Percentiles rank a stretch among this genome's conserved stretches.
Conservation (phyloP, 2,113 vertebrate genomes). For the Electrona antarctica region DNA sequence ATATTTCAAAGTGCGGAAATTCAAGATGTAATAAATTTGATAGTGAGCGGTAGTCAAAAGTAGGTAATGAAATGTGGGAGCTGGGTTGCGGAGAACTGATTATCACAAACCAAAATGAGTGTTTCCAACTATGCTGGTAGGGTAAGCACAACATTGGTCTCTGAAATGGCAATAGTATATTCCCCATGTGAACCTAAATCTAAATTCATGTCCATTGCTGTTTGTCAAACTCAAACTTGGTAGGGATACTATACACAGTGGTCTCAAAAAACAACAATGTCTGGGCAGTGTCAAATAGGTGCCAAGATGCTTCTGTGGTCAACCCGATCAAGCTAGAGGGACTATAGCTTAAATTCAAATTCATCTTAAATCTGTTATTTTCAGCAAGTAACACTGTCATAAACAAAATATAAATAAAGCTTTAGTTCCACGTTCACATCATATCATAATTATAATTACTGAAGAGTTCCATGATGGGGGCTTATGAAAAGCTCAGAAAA, state of each 20-base stretch:
- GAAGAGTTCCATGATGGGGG: slow-evolving; percentile 41
- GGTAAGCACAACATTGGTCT: neutral
- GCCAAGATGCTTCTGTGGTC: slow-evolving; percentile 46
- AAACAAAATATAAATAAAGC: too few relatives aligned
- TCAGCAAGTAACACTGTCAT: slow-evolving; percentile 2
- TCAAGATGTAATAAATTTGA: neutral
- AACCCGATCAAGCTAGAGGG: slow-evolving; percentile 21
- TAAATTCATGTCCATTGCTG: slow-evolving; percentile 32
- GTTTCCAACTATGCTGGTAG: neutral
- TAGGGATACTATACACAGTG: slow-evolving; percentile 48
- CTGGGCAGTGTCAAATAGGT: slow-evolving; percentile 40
- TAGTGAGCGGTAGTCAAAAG: neutral
- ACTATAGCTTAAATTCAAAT: too few relatives aligned
- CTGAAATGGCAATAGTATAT: neutral
- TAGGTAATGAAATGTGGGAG: slow-evolving; percentile 3
- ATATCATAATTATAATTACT: slow-evolving; percentile 33
- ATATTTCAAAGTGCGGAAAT: neutral
- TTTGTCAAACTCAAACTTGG: slow-evolving; percentile 46
- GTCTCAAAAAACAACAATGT: slow-evolving; percentile 53
- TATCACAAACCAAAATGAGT: slow-evolving; percentile 1
- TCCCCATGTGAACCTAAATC: slow-evolving; percentile 5
- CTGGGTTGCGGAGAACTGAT: neutral
- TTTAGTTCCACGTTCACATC: slow-evolving; percentile 11
- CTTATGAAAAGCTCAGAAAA: slow-evolving; percentile 53
- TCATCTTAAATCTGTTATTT: slow-evolving; percentile 47